Evolutionary conservation across 1,140 invertebrate genomes (phyloP), one percentile per base, ranked within the genome.

Genomic region (Cydia pomonella): DNA sequence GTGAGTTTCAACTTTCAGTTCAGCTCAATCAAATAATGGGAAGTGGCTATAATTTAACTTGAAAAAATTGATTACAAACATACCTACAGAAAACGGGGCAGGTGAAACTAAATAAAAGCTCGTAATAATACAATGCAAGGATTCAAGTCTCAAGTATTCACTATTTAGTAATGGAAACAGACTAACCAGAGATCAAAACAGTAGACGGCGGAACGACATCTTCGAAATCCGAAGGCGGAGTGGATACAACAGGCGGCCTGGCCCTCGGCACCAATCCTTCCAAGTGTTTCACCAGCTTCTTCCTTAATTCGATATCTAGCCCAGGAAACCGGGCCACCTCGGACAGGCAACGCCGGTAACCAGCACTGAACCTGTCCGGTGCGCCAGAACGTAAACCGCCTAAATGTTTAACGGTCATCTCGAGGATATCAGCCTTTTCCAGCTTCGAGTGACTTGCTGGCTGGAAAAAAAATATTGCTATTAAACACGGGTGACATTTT

Each of bases 381-480:
- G 97, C 97, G 86, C 97, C 97, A 2, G 95, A 94, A 0, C 97
- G 96, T 7, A 98, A 93, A 3, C 95, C 95, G 88, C 98, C 97
- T 76, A 99, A 93, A 90, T 99, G 97, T 88, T 98, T 98, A 16
- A 99, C 98, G 0, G 98, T 98, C 96, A 99, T 97, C 92, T 99
- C 98, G 69, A 99, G 93, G 74, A 99, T 99, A 86, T 99, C 98
- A 0, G 98, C 98, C 92, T 99, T 99, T 89, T 99, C 98, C 44
- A 99, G 91, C 89, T 99, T 99, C 3, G 97, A 97, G 91, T 98
- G 98, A 80, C 97, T 94, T 44, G 97, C 96, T 50, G 97, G 97
- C 97, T 98, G 94, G 80, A 96, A 88, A 75, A 87, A 87, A 66
- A 62, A 74, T 72, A 29, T 53, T n/a, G 3, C 2, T n/a, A n/a